These are phyloP conservation scores for Phoenicopterus ruber DNA, from an alignment of 2,113 vertebrate species.

Conservation along the genomic window DNA sequence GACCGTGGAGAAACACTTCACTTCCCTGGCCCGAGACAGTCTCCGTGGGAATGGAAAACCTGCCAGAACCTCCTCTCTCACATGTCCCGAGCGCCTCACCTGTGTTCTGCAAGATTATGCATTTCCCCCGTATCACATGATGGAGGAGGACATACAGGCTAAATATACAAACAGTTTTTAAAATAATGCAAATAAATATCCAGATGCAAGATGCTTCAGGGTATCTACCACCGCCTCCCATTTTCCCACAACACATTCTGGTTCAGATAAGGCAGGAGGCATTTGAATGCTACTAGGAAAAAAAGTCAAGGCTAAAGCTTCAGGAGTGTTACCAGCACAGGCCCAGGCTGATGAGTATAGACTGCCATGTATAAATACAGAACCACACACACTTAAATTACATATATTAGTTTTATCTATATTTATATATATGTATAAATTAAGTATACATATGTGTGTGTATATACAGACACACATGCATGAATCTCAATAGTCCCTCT, in stretches of 20 bases:
- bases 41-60: neutral
- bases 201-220: neutral
- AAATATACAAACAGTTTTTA: neutral
- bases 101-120: neutral
- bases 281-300: neutral
- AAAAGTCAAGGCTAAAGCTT: neutral
- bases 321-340: neutral
- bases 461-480: neutral
- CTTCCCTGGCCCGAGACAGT: neutral
- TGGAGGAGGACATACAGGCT: neutral
- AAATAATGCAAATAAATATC: neutral
- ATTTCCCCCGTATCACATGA: neutral
- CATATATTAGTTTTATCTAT: neutral
- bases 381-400: neutral
- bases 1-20: neutral
- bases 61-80: neutral
- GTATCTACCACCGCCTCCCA: neutral
- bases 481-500: neutral
- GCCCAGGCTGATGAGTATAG: neutral
- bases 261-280: neutral
- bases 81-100: neutral
- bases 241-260: neutral
- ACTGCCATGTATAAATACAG: neutral
- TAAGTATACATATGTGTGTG: neutral
- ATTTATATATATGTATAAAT: neutral